A percentile compares a stretch with the other conserved stretches of the same genome.
These are phyloP conservation scores for Aphelinus certus DNA, from an alignment of 1,140 invertebrate genomes.

Conservation along the genomic window DNA sequence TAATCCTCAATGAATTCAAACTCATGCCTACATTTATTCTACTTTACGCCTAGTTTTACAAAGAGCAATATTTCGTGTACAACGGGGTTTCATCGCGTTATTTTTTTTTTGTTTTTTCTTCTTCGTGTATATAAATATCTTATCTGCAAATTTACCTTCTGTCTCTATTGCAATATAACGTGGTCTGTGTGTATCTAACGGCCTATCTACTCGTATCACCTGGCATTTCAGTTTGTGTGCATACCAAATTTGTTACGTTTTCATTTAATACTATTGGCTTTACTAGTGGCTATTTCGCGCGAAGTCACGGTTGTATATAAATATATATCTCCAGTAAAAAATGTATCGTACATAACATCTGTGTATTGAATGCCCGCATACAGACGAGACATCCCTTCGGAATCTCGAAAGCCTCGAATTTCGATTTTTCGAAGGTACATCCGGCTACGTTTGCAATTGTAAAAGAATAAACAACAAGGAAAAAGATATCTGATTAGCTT, in stretches of 20 bases:
- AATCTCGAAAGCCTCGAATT: too few relatives aligned
- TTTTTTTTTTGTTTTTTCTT: background rate
- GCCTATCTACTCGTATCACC: background rate
- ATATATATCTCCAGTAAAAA: conserved; percentile 35
- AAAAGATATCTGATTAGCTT: conserved; percentile 27
- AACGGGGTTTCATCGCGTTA: conserved; percentile 32
- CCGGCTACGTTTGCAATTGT: conserved; percentile 7
- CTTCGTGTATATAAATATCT: conserved; percentile 17
- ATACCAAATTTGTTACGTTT: conserved; percentile 17
- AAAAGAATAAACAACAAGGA: conserved; percentile 28
- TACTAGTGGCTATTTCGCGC: conserved; percentile 18
- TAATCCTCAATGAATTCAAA: too few relatives aligned
- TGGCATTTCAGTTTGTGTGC: background rate
- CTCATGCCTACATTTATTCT: background rate
- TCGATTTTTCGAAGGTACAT: background rate
- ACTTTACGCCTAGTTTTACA: conserved; percentile 21
- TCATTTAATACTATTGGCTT: conserved; percentile 23
- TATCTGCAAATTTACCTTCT: conserved; percentile 2
- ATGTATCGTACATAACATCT: conserved; percentile 35
- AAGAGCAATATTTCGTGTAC: conserved; percentile 16
- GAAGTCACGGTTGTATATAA: background rate
- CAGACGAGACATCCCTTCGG: background rate
- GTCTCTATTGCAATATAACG: conserved; percentile 23
- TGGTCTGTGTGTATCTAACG: conserved; percentile 5
- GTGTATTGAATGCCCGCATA: background rate